Base-by-base conservation (phyloP, 2,113 vertebrate species). In the Grus americana region DNA sequence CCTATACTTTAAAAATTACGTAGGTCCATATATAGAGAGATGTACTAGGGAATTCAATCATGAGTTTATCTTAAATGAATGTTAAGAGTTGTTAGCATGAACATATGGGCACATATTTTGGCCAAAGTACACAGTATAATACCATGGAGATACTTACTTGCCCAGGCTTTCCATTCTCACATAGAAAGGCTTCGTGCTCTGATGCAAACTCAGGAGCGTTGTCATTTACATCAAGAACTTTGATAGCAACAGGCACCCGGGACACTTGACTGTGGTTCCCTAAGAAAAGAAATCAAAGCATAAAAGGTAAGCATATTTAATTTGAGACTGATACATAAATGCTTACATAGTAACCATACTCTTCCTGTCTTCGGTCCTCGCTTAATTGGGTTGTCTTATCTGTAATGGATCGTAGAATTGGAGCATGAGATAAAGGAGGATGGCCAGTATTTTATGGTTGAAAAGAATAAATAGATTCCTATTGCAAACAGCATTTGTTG, bases 201-300 rank as follows among this genome's bases (percentile, higher is more conserved):
- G 98, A 99, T 87, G 99, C 99, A 97, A 99, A 99, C 96, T 99
- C 99, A 15, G 99, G 99, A 84, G 99, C 99, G 14, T 99, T 99
- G 98, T 99, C 99, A n/a, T 99, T 99, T 95, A 99, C 98, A 97
- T 99, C 99, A 88, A 99, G 99, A 89, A 99, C 99, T 98, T 99
- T 98, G 97, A 99, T 99, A 81, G 99, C 98, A 94, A 99, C 99
- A 57, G 99, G 98, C 32, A 98, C 99, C 85, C 99, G 98, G 59
- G 99, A 99, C 95, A 99, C 99, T 97, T 99, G 99, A 97, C 99
- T 99, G 98, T 99, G 99, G 98, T 99, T 99, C 97, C 98, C 99
- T 99, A 90, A 93, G 93, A 90, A 92, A 95, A 98, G 87, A 95
- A 96, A 97, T 80, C 52, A 94, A 46, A 98, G 84, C 11, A 92